Evolutionary conservation across 2,113 vertebrate species (phyloP).

Genomic region (Hyperoodon ampullatus): DNA sequence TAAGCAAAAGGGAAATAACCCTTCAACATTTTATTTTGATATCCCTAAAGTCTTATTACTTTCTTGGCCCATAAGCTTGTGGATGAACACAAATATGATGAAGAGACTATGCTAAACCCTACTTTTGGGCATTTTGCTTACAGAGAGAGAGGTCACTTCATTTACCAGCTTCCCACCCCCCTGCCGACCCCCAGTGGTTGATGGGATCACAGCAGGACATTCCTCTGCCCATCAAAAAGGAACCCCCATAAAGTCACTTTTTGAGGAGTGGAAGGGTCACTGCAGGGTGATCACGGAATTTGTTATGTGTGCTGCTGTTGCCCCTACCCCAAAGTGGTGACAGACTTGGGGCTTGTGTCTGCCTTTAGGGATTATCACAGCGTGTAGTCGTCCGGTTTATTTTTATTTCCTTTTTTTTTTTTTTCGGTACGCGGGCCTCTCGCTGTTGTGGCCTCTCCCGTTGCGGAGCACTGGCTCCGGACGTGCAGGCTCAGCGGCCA

Average conservation of each 20-base stretch:
- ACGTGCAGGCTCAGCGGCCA: too few species aligned
- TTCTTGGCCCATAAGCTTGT: neutral
- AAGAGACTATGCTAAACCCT: neutral
- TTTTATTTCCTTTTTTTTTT: neutral
- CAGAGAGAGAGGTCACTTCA: neutral
- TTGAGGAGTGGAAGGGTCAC: neutral
- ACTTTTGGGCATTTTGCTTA: neutral
- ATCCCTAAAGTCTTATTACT: neutral
- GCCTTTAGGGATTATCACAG: accelerated
- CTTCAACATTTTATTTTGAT: neutral
- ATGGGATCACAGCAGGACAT: neutral
- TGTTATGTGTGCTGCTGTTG: too few species aligned
- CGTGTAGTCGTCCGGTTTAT: neutral
- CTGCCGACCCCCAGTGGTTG: neutral
- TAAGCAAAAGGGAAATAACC: neutral
- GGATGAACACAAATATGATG: neutral
- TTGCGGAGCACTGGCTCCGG: too few species aligned
- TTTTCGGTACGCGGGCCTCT: too few species aligned
- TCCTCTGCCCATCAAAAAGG: neutral
- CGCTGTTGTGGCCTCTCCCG: too few species aligned
- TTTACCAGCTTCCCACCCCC: neutral
- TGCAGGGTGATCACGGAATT: neutral
- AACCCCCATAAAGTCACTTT: neutral
- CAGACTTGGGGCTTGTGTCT: neutral
- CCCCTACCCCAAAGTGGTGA: neutral